A percentile compares a stretch with the other conserved stretches of the same genome.
phyloP scores from a whole-genome alignment of 2,113 vertebrate genomes.

The Montifringilla adamsi region DNA sequence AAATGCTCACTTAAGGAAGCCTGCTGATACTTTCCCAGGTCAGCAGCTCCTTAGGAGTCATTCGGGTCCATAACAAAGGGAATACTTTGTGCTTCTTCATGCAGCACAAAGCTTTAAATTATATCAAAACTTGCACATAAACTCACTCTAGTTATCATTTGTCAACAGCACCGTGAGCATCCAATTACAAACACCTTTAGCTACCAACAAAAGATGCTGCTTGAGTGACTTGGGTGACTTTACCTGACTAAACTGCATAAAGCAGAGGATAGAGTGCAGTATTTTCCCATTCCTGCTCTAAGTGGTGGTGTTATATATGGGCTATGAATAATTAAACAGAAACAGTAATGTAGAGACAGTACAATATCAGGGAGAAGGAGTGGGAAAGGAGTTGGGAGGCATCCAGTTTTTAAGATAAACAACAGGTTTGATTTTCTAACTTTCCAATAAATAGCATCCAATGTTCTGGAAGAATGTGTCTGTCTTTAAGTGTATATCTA shows the following conservation, averaged over 20 bases:
- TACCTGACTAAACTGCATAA: neutral
- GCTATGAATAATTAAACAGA: slow-evolving; percentile 29
- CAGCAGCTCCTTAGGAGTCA: neutral
- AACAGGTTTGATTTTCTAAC: neutral
- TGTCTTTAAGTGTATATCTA: neutral
- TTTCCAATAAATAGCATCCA: neutral
- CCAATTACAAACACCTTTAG: neutral
- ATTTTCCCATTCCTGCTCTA: neutral
- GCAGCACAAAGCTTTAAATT: neutral
- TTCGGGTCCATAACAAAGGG: neutral
- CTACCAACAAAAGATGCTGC: neutral
- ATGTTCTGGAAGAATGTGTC: neutral
- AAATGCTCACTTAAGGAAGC: neutral
- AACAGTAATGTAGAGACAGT: neutral
- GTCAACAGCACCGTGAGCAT: neutral
- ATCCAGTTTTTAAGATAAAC: neutral
- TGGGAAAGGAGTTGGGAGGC: neutral
- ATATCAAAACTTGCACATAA: neutral
- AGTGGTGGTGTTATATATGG: neutral
- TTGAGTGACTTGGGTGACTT: neutral
- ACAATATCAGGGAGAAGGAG: neutral
- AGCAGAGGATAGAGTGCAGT: neutral
- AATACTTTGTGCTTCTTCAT: neutral
- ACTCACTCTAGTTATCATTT: neutral
- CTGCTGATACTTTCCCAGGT: neutral